Base-by-base conservation (phyloP, 2,113 vertebrate species). In the Garra rufa region DNA sequence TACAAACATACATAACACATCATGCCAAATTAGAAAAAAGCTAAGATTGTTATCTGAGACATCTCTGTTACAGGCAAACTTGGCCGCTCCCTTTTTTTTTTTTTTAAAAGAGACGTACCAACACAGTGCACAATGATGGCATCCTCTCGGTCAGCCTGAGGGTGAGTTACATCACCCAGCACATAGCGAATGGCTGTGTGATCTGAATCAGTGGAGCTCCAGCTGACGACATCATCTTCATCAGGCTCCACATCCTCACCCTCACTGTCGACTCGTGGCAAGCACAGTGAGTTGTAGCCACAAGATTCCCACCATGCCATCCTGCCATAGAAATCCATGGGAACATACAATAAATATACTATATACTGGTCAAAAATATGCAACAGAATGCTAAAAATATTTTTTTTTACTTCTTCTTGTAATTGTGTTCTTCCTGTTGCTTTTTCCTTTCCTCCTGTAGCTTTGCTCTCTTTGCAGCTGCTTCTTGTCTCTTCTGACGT, bases 111-210 rank as follows among this genome's bases (percentile, higher is more conserved):
- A 61, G 17, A 41, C 93, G 1, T 92, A 98, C 97, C 97, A 80
- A 98, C 90, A 57, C 97, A 98, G 90, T 99, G 97, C 79, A 99
- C 95, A 4, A 99, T 94, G 90, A 99, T 89, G 43, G 94, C 95
- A 13, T 98, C 95, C 86, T 95, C 96, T 10, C 77, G 87, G 9
- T 92, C 92, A 0, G 95, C 91, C 69, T 95, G 93, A 1, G 98
- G 97, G 79, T 95, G 95, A 67, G 97, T 98, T 43, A 99, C 97
- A 28, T 99, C 98, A 41, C 97, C 98, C 41, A 96, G 91, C 9
- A 98, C 86, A 0, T 98, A 99, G 65, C 88, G 89, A 86, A 99
- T 95, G 79, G 85, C 91, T 0, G 82, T 91, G 78, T 73, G 88
- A 55, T 94, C 92, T 3, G 91, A 90, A 46, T 96, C 94, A 80